Conservation (phyloP, 2,888 invertebrate species). For the Eupithecia insigniata region DNA sequence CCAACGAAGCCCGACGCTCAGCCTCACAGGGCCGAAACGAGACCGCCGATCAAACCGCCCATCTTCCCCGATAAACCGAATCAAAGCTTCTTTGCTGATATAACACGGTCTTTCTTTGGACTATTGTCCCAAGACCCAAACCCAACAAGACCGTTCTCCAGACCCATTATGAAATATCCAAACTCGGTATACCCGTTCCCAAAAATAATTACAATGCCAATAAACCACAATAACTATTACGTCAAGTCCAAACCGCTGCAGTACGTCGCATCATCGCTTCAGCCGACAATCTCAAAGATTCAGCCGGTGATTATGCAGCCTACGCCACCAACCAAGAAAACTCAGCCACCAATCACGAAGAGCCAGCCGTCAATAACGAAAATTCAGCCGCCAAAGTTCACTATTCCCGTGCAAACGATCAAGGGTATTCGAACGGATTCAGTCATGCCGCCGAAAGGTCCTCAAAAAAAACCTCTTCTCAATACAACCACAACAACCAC, state of each 20-base stretch:
- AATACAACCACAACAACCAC: constrained; percentile 60
- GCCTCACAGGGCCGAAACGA: constrained; percentile 59
- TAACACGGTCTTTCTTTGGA: constrained; percentile 59
- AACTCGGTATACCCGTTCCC: constrained; percentile 71
- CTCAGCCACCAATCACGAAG: constrained; percentile 57
- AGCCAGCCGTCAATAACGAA: constrained; percentile 55
- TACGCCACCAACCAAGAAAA: constrained; percentile 58
- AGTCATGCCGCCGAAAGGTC: constrained; percentile 62
- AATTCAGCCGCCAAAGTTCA: constrained; percentile 62
- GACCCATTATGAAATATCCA: constrained; percentile 57
- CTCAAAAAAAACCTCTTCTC: constrained; percentile 40
- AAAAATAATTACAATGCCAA: constrained; percentile 66
- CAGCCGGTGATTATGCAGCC: constrained; percentile 58
- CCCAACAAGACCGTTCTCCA: constrained; percentile 61
- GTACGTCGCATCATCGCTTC: constrained; percentile 62
- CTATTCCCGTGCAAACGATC: constrained; percentile 72
- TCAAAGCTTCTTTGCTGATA: constrained; percentile 56
- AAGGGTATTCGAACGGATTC: constrained; percentile 71
- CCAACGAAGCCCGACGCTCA: constrained; percentile 50
- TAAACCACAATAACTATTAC: constrained; percentile 55
- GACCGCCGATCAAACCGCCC: constrained; percentile 72
- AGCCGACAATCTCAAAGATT: constrained; percentile 58
- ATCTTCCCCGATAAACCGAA: constrained; percentile 60
- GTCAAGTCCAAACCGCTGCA: constrained; percentile 57
- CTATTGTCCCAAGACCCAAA: too few species aligned